Evolutionary conservation across 2,113 vertebrate species (phyloP).

Genomic region (Rhinolophus ferrumequinum): DNA sequence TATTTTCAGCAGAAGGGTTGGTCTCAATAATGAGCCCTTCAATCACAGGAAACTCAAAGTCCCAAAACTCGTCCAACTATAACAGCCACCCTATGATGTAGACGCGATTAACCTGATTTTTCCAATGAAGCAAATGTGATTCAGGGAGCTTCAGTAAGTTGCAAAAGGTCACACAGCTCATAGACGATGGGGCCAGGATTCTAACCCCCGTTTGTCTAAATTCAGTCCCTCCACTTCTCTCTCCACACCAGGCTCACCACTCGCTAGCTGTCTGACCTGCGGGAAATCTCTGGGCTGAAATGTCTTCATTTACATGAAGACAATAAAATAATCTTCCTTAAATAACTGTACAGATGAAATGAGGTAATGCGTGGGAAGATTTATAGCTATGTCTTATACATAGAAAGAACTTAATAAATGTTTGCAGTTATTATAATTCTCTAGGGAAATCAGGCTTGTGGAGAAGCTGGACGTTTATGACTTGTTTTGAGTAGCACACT

Average conservation of each 20-base stretch:
- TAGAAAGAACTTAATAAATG: neutral
- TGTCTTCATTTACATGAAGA: neutral
- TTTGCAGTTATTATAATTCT: slow-evolving; percentile 7
- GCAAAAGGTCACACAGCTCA: neutral
- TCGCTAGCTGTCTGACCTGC: neutral
- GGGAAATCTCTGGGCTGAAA: slow-evolving; percentile 12
- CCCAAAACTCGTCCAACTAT: slow-evolving; percentile 13
- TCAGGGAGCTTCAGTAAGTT: slow-evolving; percentile 50
- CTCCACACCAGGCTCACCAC: neutral
- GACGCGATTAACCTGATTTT: slow-evolving; percentile 37
- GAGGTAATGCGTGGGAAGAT: neutral
- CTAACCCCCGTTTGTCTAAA: neutral
- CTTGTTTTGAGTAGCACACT: neutral
- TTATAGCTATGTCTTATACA: neutral
- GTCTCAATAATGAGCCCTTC: neutral
- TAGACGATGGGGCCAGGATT: neutral
- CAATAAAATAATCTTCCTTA: neutral
- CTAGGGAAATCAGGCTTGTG: neutral
- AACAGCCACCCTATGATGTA: neutral
- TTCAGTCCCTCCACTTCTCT: neutral
- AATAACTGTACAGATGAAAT: neutral
- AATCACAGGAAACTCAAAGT: slow-evolving; percentile 2
- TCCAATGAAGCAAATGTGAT: slow-evolving; percentile 43
- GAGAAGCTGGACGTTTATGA: neutral
- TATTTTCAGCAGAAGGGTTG: slow-evolving; percentile 22